phyloP scores from a whole-genome alignment of 2,888 invertebrate genomes.

The Xestia rhomboidea region DNA sequence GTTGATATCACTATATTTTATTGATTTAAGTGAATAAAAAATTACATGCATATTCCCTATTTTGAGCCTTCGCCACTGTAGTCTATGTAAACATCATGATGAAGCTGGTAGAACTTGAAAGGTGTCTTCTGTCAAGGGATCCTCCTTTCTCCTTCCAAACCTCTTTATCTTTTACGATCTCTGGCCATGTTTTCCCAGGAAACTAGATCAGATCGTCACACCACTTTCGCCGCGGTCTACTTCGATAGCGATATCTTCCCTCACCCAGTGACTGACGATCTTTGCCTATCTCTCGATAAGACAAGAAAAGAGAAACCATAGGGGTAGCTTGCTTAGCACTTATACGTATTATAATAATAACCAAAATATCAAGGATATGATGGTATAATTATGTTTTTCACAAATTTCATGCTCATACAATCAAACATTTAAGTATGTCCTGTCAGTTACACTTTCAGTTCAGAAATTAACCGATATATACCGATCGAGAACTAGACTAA shows the following conservation, averaged over 20 bases:
- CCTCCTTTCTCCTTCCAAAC: background rate
- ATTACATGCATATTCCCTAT: too few species aligned
- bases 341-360: background rate
- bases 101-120: background rate
- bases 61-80: too few species aligned
- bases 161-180: background rate
- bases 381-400: background rate
- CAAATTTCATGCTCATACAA: background rate
- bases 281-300: too few species aligned
- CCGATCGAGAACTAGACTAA: background rate
- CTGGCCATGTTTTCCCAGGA: background rate
- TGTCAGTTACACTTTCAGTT: too few species aligned
- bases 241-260: background rate
- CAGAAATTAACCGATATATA: background rate
- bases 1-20: too few species aligned
- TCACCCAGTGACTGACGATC: background rate
- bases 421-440: background rate
- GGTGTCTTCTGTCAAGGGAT: background rate
- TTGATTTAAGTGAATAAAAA: too few species aligned
- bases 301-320: too few species aligned
- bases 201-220: background rate
- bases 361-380: background rate
- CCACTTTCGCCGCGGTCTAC: background rate
- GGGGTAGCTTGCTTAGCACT: background rate
- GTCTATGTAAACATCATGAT: background rate